Evolutionary conservation across 2,797 vertebrate species (phyloP).

Genomic region (Ctenochaetus hawaiiensis): DNA sequence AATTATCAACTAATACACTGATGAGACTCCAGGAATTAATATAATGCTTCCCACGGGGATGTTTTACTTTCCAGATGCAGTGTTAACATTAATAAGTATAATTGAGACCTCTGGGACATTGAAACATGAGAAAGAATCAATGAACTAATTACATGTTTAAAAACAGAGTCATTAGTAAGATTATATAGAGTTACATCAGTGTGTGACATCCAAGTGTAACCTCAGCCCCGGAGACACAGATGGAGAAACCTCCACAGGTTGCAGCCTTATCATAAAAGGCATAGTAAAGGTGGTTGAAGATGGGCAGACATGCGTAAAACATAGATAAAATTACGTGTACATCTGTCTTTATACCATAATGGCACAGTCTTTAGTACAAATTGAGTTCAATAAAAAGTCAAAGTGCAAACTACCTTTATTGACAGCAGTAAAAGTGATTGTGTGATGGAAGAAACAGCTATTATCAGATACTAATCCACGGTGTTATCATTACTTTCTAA

Average conservation of each 20-base stretch:
- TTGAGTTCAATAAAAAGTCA: conserved; percentile 28
- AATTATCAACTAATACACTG: too few relatives aligned
- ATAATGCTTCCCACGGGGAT: too few relatives aligned
- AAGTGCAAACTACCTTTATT: conserved; percentile 61
- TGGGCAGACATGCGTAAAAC: too few relatives aligned
- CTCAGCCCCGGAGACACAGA: conserved; percentile 17
- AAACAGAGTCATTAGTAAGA: conserved; percentile 37
- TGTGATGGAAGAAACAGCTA: not conserved
- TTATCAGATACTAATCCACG: conserved; percentile 4
- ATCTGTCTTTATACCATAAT: not conserved
- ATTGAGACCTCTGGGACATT: not conserved
- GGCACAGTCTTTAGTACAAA: not conserved
- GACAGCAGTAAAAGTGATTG: conserved; percentile 52
- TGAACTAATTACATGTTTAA: conserved; percentile 15
- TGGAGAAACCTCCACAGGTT: conserved; percentile 5
- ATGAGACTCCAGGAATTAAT: too few relatives aligned
- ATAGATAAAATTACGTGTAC: conserved; percentile 8
- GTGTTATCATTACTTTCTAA: conserved; percentile 13
- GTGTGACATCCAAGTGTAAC: conserved; percentile 10
- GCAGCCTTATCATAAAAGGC: conserved; percentile 22
- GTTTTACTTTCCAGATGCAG: not conserved
- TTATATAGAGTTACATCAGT: conserved; percentile 27
- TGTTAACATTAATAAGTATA: not conserved
- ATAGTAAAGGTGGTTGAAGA: not conserved
- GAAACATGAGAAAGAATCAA: conserved; percentile 12